These are phyloP conservation scores for Calliphora vicina DNA, from an alignment of 1,140 invertebrate species.

Conservation along the genomic window DNA sequence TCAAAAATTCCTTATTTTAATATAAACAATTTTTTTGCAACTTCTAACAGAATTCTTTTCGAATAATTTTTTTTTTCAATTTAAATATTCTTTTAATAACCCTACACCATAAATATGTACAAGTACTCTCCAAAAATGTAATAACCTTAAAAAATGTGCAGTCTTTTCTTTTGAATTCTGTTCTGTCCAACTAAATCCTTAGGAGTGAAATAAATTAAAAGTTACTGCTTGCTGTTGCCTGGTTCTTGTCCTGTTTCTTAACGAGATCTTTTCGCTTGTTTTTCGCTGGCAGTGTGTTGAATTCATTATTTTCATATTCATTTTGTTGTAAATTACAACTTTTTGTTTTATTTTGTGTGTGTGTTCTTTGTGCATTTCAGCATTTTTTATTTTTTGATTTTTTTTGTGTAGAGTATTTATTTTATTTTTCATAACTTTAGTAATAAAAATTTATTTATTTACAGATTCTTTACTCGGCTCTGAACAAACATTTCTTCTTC, in stretches of 20 bases:
- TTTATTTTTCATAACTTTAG: conserved; percentile 3
- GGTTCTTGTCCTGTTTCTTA: background rate
- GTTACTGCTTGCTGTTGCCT: background rate
- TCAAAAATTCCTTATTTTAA: no score
- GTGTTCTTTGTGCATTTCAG: background rate
- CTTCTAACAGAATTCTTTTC: no score
- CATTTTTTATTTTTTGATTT: background rate
- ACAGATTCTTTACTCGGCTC: background rate
- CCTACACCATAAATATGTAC: no score
- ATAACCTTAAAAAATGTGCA: no score
- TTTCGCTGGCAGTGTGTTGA: no score
- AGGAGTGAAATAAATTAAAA: background rate
- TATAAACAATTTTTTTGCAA: no score
- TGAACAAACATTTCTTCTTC: background rate
- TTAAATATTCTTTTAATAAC: no score
- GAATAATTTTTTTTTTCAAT: no score
- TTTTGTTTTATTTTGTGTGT: background rate
- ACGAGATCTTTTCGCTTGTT: background rate
- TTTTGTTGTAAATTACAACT: background rate
- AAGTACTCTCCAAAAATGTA: no score
- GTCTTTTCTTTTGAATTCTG: no score
- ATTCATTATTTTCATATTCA: background rate
- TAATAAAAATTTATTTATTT: conserved; percentile 12
- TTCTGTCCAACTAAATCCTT: background rate
- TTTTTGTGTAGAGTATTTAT: no score